These are phyloP conservation scores for Epizoanthus stellaris DNA, from an alignment of 92 coral and sea anemone genomes.

Conservation along the genomic window DNA sequence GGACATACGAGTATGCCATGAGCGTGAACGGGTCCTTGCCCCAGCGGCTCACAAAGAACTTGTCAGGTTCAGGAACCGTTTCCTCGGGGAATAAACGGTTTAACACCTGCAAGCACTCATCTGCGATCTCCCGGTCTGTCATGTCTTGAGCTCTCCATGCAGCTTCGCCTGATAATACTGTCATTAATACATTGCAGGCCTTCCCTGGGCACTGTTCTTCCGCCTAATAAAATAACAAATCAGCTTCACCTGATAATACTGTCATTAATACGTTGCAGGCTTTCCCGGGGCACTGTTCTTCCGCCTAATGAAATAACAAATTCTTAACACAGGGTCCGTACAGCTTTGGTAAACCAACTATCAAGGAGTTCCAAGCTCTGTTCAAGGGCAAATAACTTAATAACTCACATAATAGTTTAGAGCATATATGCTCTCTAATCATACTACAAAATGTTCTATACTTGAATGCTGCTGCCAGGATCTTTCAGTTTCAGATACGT, in stretches of 20 bases:
- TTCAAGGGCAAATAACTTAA: no score
- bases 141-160: constrained; percentile 75
- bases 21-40: constrained; percentile 82
- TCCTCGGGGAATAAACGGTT: constrained; percentile 81
- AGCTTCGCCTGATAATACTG: constrained; percentile 86
- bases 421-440: no score
- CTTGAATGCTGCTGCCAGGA: no score
- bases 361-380: no score
- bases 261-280: constrained; percentile 89
- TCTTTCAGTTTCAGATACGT: no score
- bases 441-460: no score
- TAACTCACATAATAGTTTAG: no score
- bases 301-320: background rate
- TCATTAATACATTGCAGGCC: constrained; percentile 85
- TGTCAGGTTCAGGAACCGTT: constrained; percentile 83
- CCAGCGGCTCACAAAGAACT: constrained; percentile 91
- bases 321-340: no score
- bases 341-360: no score
- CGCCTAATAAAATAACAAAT: background rate
- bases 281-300: constrained; percentile 28
- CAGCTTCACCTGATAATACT: constrained; percentile 86
- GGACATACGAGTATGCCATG: constrained; percentile 97
- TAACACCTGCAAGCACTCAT: constrained; percentile 68
- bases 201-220: constrained; percentile 19
- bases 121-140: constrained; percentile 81